Evolutionary conservation across 2,888 invertebrate genomes (phyloP), one percentile per base, ranked within the genome.

Genomic region (Synergus japonicus): DNA sequence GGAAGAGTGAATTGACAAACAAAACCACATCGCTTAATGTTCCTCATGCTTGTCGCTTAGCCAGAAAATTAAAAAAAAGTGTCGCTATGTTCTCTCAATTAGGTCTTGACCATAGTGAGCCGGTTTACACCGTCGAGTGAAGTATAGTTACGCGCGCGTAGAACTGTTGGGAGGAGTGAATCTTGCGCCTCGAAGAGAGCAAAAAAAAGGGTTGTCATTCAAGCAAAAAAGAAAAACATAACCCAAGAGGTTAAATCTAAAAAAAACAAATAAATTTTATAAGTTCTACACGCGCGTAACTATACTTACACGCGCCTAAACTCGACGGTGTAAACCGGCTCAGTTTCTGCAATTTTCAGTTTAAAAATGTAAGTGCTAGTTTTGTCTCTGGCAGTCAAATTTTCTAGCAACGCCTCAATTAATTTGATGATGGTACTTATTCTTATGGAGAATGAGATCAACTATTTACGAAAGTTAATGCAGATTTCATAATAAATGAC

Each of bases 1-100:
- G 49, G 15, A 54, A 73, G 46, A 29, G 46, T 49, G 49, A 22
- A 69, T 69, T 29, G 46, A 69, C 46, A 46, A 46, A 69, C 69
- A 49, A 49, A 49, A 69, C 22, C 46, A 15, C 66, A 66, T 60
- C 60, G 60, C 60, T 60, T 60, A 22, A 60, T 60, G 46, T 46
- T 46, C 46, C 46, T 46, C 46, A 13, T 46, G 12, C 12, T 46
- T 46, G 46, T 12, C 10, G 46, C 46, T 46, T 46, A 46, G 13
- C 13, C 22, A 60, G 12, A 60, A 60, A 18, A 22, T 60, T 22
- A 4, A 29, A 29, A 29, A 12, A 60, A 22, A 22, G n/a, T n/a
- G n/a, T 54, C 9, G 54, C n/a, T 54, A 54, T 54, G n/a, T 9
- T 54, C 9, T n/a, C 54, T 18, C n/a, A 54, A n/a, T 5, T 2